Percentiles rank a stretch among this genome's conserved stretches.
These are phyloP conservation scores for Carassius auratus DNA, from an alignment of 2,113 vertebrate species.

Conservation along the genomic window DNA sequence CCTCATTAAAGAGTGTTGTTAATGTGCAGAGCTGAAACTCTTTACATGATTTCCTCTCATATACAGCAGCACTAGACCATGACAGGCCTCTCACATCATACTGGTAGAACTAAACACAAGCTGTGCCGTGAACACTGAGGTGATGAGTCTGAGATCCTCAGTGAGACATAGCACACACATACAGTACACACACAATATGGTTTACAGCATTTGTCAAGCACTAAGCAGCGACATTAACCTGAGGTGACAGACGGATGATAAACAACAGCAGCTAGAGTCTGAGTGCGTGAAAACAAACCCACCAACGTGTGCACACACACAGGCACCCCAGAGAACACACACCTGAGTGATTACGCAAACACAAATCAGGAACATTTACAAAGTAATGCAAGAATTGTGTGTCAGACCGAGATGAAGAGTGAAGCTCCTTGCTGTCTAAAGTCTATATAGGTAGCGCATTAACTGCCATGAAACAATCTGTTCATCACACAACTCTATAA, in stretches of 20 bases:
- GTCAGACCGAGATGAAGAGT: neutral
- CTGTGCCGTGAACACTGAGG: neutral
- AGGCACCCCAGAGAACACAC: conserved; percentile 4
- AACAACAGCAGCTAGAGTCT: conserved; percentile 44
- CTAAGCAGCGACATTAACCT: conserved; percentile 45
- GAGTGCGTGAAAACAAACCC: conserved; percentile 44
- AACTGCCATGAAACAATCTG: neutral
- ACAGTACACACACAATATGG: conserved; percentile 19
- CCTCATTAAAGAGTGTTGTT: conserved; percentile 37
- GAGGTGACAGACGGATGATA: conserved; percentile 55
- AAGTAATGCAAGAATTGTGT: neutral
- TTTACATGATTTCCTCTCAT: conserved; percentile 25
- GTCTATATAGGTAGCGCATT: neutral
- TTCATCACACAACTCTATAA: too few species aligned
- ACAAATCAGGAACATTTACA: conserved; percentile 4
- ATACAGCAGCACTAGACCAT: conserved; percentile 5
- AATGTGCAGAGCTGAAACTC: conserved; percentile 7
- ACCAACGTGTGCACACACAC: neutral
- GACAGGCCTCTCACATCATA: conserved; percentile 28
- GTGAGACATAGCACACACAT: conserved; percentile 2
- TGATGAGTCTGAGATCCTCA: conserved; percentile 11
- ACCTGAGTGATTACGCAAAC: conserved; percentile 18
- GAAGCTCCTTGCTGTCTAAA: neutral
- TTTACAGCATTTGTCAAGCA: conserved; percentile 45
- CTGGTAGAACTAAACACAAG: conserved; percentile 28